Evolutionary conservation across 2,797 vertebrate species (phyloP), one percentile per base, ranked within the genome.

Genomic region (Catharus ustulatus): DNA sequence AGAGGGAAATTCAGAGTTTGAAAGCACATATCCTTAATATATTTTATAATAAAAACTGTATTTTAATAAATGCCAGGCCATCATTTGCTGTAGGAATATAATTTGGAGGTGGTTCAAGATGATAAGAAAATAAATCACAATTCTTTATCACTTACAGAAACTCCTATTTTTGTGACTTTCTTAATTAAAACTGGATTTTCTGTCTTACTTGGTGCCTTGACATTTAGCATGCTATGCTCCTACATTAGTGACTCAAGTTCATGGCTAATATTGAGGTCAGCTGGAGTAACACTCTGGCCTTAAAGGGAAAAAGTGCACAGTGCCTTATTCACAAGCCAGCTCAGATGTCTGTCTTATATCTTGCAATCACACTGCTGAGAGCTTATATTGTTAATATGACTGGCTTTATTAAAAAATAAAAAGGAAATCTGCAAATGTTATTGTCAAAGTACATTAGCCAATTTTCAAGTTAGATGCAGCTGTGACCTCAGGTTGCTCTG

Each of bases 181-280:
- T 94, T 93, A 93, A 95, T 92, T 95, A 96, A 85, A 88, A 46
- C 36, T 57, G 64, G 42, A 57, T 89, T 72, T 91, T 84, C 88
- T 87, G 26, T 74, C 67, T 94, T 71, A 83, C 89, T 83, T 89
- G 27, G 42, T 93, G 68, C 57, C 83, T 88, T 96, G 94, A 96
- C 93, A 94, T 91, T 93, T 94, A 94, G 30, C 67, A 66, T 92
- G 63, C 71, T 92, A 42, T 8, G 2, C 42, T 92, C 68, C 75
- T 85, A 55, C 71, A 34, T 93, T 93, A 93, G 92, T 69, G 67
- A 86, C 89, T 95, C 87, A 62, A 81, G 94, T 95, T 97, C 94
- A 93, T 85, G 77, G 95, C 87, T 95, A 78, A 96, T 97, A 97
- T 97, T 97, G 91, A 96, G 96, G 92, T 97, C 96, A 97, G 90